phyloP scores from a whole-genome alignment of 2,797 vertebrate genomes.

The Morelia viridis region DNA sequence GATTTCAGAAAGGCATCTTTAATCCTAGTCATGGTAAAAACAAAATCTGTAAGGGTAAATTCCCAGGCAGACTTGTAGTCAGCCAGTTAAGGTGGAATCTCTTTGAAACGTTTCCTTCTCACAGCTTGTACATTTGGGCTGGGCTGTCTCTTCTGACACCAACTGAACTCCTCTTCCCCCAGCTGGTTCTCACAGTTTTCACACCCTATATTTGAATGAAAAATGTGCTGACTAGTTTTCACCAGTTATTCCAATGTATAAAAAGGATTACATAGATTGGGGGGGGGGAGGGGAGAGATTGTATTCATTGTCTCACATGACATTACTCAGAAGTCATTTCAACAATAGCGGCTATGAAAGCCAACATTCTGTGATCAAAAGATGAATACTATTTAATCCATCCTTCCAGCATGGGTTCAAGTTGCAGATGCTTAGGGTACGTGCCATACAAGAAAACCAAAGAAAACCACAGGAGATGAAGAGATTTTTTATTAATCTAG shows the following conservation, averaged over 20 bases:
- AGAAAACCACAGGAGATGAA: not conserved
- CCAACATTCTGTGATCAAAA: not conserved
- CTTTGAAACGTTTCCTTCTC: not conserved
- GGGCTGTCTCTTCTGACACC: not conserved
- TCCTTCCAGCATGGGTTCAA: not conserved
- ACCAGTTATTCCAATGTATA: not conserved
- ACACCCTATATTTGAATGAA: not conserved
- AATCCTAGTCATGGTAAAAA: not conserved
- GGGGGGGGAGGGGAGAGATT: not conserved
- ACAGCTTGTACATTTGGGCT: not conserved
- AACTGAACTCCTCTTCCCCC: not conserved
- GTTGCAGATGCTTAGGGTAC: not conserved
- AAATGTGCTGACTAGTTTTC: not conserved
- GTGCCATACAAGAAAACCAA: not conserved
- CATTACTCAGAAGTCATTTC: not conserved
- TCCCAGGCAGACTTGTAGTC: not conserved
- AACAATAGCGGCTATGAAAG: not conserved
- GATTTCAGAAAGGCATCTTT: not conserved
- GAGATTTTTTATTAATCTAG: not conserved
- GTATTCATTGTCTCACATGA: not conserved
- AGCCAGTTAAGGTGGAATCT: not conserved
- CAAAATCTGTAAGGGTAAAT: not conserved
- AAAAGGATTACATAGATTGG: not conserved
- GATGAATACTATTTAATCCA: not conserved
- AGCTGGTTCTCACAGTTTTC: not conserved